Conservation (phyloP, 2,113 vertebrate species). For the Daubentonia madagascariensis region DNA sequence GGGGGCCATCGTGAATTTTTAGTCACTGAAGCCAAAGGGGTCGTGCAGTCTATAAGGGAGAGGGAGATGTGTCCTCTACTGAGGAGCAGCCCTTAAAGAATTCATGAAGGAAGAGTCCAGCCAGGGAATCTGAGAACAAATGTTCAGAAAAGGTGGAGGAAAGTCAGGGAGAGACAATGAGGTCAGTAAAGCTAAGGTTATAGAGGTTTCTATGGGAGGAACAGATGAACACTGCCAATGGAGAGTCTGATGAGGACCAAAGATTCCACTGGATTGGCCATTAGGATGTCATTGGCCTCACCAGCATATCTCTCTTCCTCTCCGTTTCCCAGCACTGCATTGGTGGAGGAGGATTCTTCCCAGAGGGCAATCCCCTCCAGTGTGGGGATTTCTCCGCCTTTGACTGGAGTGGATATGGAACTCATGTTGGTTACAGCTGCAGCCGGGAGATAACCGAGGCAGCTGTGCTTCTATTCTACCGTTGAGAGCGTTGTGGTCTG, state of each 20-base stretch:
- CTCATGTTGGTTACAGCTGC: neutral
- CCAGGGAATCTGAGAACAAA: neutral
- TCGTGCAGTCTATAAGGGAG: neutral
- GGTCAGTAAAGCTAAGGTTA: neutral
- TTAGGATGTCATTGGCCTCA: neutral
- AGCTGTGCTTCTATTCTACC: slow-evolving; percentile 64
- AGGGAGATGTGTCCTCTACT: neutral
- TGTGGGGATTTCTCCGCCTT: slow-evolving; percentile 70
- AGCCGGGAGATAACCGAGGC: slow-evolving; percentile 43
- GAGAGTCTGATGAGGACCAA: neutral
- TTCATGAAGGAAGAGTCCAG: neutral
- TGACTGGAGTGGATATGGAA: slow-evolving; percentile 71
- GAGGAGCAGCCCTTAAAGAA: neutral
- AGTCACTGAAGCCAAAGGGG: neutral
- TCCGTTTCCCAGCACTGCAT: slow-evolving; percentile 57
- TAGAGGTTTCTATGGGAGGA: neutral
- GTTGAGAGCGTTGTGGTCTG: neutral
- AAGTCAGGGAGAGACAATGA: neutral
- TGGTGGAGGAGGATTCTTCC: slow-evolving; percentile 72
- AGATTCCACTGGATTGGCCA: neutral
- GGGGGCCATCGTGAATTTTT: neutral
- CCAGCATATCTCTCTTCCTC: neutral
- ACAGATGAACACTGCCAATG: no score
- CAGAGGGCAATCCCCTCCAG: slow-evolving; percentile 45
- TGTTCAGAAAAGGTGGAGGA: neutral